Base-by-base conservation (phyloP, 35 echinoderm and acorn worm species). In the Anneissia japonica region DNA sequence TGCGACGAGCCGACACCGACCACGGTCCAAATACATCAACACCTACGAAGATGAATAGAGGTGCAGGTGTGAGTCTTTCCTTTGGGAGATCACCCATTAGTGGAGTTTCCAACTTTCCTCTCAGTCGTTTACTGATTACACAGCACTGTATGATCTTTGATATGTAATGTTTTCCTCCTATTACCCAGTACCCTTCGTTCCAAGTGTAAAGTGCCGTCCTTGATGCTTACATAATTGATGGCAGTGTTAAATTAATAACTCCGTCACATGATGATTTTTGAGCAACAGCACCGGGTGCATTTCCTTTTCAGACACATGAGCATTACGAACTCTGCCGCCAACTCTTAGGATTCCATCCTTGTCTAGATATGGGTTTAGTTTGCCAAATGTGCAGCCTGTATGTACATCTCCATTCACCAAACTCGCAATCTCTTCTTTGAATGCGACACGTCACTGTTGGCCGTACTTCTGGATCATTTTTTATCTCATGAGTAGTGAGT, bases 101-200 rank as follows among this genome's bases (percentile, higher is more conserved):
- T 56, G 88, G 84, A 34, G 43, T 37, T 23, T 72, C 21, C 14
- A 14, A 34, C 34, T 46, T 86, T 39, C 83, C 76, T 32, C 89
- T 76, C 16, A 91, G 78, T 38, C 86, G 81, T 3, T 36, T 39
- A 36, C 46, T 73, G 26, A 78, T 88, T 23, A 88, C 77, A 37
- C 86, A 88, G 73, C 40, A 38, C 30, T 81, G 41, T 30, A 88
- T 72, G 3, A 88, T 33, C 78, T 73, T 88, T 35, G 78, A 7
- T 21, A 82, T 32, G n/a, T 88, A 78, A 29, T 79, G 39, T 37
- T 87, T 74, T 3, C 76, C 86, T 33, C 86, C 86, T 21, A 87
- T 31, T 31, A 87, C 43, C 86, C 86, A 87, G 86, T 87, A 87
- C 12, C 76, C 86, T 72, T 87, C 77, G 31, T 87, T 87, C 16